Evolutionary conservation across 2,888 invertebrate genomes (phyloP), one percentile per base, ranked within the genome.

Genomic region (Tipula confusa): DNA sequence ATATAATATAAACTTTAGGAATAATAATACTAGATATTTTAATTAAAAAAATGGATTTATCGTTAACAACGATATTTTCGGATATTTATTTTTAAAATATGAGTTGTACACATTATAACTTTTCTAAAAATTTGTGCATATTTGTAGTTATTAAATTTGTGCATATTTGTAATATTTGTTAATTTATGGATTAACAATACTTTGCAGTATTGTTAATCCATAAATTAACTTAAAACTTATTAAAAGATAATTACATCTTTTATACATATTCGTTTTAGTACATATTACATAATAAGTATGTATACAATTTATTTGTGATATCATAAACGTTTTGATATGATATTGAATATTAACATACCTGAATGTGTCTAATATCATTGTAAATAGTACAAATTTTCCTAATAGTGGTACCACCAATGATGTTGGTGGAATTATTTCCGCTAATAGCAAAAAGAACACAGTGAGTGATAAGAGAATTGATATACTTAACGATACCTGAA

Each of bases 301-400:
- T n/a, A n/a, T n/a, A n/a, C n/a, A n/a, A n/a, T n/a, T n/a, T n/a
- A n/a, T n/a, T n/a, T n/a, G n/a, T n/a, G n/a, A n/a, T n/a, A n/a
- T n/a, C n/a, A n/a, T n/a, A n/a, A n/a, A n/a, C n/a, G n/a, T n/a
- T n/a, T n/a, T n/a, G n/a, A n/a, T n/a, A n/a, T 38, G 15, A 43
- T 29, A 81, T 82, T 13, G n/a, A n/a, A 83, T 80, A n/a, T 80
- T 3, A 29, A 88, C 89, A 91, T 89, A 96, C 97, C 97, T 96
- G 92, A 97, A 95, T 84, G 97, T 97, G 90, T 97, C 97, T 87
- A 97, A 93, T 89, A 97, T 97, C 97, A 97, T 97, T 86, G 97
- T 97, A 92, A 97, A 97, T 87, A 97, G 93, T 90, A 97, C 96
- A 90, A 97, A 97, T 91, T 97, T 97, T 89, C 97, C 97, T 87